These are phyloP conservation scores for Drosophila kambysellisi DNA, from an alignment of 2,888 invertebrate genomes.

Conservation along the genomic window DNA sequence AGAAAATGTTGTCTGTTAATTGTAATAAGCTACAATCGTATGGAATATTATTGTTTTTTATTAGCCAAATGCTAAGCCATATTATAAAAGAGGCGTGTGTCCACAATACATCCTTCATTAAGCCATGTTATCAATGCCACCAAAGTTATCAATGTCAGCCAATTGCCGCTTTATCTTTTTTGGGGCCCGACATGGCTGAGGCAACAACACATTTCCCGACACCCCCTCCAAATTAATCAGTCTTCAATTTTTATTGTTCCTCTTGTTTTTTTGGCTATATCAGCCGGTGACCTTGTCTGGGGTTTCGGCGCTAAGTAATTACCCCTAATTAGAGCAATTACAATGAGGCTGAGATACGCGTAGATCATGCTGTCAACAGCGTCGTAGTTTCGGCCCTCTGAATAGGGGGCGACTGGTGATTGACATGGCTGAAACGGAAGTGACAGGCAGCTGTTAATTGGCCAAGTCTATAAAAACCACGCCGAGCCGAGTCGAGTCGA, in stretches of 20 bases:
- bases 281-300: constrained; percentile 41
- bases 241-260: constrained; percentile 9
- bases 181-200: constrained; percentile 22
- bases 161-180: constrained; percentile 6
- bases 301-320: constrained; percentile 54
- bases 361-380: constrained; percentile 66
- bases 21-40: background rate
- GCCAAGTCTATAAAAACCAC: constrained; percentile 67
- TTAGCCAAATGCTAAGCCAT: constrained; percentile 6
- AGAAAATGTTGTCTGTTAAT: background rate
- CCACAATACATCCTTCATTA: constrained; percentile 13
- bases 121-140: constrained; percentile 25
- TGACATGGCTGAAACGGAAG: constrained; percentile 67
- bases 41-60: background rate
- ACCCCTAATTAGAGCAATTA: constrained; percentile 57
- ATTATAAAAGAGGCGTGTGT: constrained; percentile 7
- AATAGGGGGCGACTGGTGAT: constrained; percentile 36
- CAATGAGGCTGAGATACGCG: constrained; percentile 7
- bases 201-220: constrained; percentile 3
- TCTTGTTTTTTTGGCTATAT: background rate
- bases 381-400: constrained; percentile 6
- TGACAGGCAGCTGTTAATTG: constrained; percentile 74
- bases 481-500: constrained; percentile 19
- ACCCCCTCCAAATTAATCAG: constrained; percentile 58
- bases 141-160: constrained; percentile 15